Evolutionary conservation across 2,113 vertebrate genomes (phyloP).

Genomic region (Anser brachyrhynchus): DNA sequence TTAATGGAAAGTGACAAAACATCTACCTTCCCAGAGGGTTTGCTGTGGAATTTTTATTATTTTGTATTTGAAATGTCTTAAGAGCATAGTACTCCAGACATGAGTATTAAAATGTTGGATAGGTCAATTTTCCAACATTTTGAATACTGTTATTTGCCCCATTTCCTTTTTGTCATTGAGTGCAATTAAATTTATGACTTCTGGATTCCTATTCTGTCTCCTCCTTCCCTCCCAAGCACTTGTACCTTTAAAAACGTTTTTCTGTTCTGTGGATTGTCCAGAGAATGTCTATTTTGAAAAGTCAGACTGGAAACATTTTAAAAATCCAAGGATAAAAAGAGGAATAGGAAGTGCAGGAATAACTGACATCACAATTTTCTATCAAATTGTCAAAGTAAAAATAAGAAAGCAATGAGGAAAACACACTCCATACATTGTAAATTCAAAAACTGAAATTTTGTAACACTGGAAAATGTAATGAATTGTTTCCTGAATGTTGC

Average conservation of each 20-base stretch:
- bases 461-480: not conserved
- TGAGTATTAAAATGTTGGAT: not conserved
- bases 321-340: not conserved
- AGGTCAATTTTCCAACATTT: not conserved
- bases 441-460: not conserved
- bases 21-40: not conserved
- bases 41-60: not conserved
- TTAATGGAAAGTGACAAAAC: not conserved
- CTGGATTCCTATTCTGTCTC: not conserved
- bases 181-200: not conserved
- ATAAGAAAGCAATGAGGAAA: not conserved
- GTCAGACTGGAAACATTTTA: not conserved
- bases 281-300: not conserved
- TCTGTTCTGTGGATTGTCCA: not conserved
- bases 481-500: constrained; percentile 13
- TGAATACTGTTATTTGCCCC: not conserved
- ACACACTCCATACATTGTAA: not conserved
- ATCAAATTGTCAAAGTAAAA: not conserved
- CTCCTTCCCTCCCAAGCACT: not conserved
- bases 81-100: not conserved
- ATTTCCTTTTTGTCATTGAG: not conserved
- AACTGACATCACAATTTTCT: not conserved
- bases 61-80: not conserved
- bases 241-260: not conserved
- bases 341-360: not conserved